Evolutionary conservation across 2,888 invertebrate genomes (phyloP), one percentile per base, ranked within the genome.

Genomic region (Timema cristinae): DNA sequence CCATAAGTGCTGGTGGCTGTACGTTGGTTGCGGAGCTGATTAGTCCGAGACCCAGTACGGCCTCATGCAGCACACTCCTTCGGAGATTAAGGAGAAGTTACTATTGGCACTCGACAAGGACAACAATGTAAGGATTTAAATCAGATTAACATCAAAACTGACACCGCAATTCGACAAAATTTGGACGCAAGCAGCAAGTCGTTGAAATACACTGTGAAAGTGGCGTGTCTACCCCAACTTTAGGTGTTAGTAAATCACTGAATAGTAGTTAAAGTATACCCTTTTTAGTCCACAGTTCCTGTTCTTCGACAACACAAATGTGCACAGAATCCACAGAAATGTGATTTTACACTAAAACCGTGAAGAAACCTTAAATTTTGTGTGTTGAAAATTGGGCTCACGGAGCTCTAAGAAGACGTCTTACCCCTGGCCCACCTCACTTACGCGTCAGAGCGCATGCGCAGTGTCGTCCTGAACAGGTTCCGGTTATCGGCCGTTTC

Each of bases 51-150:
- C 80, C 79, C 80, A 79, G 80, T 81, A 81, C 82, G 83, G 81
- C 82, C 83, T 83, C 82, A 86, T 86, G 86, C 85, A 85, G 85
- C 83, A 82, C 81, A 83, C 84, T 82, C 83, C 79, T 79, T 73
- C 89, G 87, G 93, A 95, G 88, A 90, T 97, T 88, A 95, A 95
- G 88, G 91, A 93, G 88, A 94, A 91, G 90, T 92, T 97, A 90
- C 92, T 94, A 88, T 92, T 92, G 90, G 93, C 95, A 86, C 90
- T 97, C 89, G 96, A 97, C 91, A 91, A 89, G 88, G 93, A 94
- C 88, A 94, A 96, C 90, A 95, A 97, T 95, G 97, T 97, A 94
- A 95, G 95, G 88, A 63, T 73, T 70, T 72, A 73, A 75, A 73
- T 67, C 56, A 75, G 63, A 71, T 69, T 74, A 63, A 71, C 59